A percentile compares a stretch with the other conserved stretches of the same genome.
Conservation (phyloP, 2,797 vertebrate species). For the Acipenser ruthenus region DNA sequence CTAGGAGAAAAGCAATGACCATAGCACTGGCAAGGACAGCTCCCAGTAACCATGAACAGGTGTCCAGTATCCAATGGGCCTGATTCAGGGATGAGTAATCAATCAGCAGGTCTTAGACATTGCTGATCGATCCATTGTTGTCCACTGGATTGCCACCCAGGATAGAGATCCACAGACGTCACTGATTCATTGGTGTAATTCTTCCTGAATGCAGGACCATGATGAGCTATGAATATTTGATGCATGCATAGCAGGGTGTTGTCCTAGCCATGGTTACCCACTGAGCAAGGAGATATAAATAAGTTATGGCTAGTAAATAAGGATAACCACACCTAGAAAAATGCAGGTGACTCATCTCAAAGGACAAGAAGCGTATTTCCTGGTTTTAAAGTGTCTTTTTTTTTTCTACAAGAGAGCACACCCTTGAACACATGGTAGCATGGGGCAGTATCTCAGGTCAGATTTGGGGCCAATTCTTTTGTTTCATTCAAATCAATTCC, state of each 20-base stretch:
- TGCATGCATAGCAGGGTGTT: constrained; percentile 80
- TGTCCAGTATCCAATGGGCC: constrained; percentile 20
- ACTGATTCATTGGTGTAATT: constrained; percentile 65
- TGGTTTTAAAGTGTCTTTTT: too few species aligned
- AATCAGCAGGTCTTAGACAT: constrained; percentile 67
- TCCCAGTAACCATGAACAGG: constrained; percentile 63
- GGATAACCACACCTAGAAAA: too few species aligned
- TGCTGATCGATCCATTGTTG: constrained; percentile 77
- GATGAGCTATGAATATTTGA: constrained; percentile 72
- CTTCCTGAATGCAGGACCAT: constrained; percentile 78
- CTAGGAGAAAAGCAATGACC: constrained; percentile 66
- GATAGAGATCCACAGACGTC: constrained; percentile 81
- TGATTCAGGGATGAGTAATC: constrained; percentile 27
- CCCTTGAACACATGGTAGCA: too few species aligned
- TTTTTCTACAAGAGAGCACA: too few species aligned
- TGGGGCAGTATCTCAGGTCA: too few species aligned
- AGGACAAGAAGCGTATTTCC: too few species aligned
- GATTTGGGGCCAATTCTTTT: too few species aligned
- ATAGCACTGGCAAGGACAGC: constrained; percentile 65
- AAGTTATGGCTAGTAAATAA: too few species aligned
- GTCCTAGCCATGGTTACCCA: constrained; percentile 86
- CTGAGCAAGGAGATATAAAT: constrained; percentile 45
- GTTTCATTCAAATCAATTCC: too few species aligned
- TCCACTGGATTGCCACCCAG: constrained; percentile 64
- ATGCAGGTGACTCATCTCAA: too few species aligned